Conservation (phyloP, 2,113 vertebrate genomes). For the Mesitornis unicolor region DNA sequence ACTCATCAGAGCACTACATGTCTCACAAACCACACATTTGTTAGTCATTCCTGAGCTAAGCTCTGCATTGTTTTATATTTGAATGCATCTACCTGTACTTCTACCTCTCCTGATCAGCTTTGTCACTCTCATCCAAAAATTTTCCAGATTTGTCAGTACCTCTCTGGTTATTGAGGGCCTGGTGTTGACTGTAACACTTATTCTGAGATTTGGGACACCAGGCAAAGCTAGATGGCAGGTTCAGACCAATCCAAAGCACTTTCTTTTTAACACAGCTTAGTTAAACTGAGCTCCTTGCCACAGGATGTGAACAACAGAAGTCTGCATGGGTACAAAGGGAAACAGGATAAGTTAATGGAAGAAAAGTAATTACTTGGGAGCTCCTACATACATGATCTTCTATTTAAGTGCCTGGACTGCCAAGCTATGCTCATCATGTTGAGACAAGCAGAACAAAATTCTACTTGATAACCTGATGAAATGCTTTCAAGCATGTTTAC, state of each 20-base stretch:
- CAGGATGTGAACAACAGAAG: neutral
- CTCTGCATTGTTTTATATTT: neutral
- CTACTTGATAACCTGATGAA: neutral
- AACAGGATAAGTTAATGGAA: neutral
- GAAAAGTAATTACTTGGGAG: neutral
- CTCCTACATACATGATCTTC: neutral
- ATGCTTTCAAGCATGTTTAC: neutral
- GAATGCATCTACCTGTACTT: constrained; percentile 9
- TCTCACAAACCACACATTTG: constrained; percentile 37
- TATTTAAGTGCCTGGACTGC: neutral
- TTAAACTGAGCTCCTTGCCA: neutral
- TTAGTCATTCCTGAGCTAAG: constrained; percentile 45
- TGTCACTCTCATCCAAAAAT: neutral
- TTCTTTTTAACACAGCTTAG: neutral
- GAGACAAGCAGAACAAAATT: neutral
- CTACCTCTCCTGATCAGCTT: neutral
- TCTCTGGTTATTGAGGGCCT: neutral
- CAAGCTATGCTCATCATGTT: neutral
- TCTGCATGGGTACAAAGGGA: neutral
- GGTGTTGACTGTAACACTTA: neutral
- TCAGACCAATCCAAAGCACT: neutral
- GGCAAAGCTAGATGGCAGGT: neutral
- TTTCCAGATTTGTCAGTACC: neutral
- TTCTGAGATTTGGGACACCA: neutral
- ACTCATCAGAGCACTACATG: neutral